Base-by-base conservation (phyloP, 2,113 vertebrate species). In the Martes martes region DNA sequence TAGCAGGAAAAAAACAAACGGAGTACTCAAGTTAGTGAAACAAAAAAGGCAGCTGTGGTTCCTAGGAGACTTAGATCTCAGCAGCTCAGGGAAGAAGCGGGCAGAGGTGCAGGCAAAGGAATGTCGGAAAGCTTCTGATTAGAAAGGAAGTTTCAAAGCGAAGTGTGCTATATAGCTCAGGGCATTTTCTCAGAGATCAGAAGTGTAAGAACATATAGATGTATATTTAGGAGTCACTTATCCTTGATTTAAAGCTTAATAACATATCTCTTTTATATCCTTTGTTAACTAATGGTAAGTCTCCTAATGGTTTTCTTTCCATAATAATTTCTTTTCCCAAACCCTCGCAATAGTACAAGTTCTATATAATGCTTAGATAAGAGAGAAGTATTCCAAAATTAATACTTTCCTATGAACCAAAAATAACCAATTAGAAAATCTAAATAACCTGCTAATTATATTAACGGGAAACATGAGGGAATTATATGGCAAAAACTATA, bases 31-130 rank as follows among this genome's bases (percentile, higher is more conserved):
- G 39, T 85, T n/a, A 78, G 81, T 45, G 83, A 96, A 91, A 91
- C 86, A 55, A 94, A 97, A 97, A 97, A 92, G 67, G 87, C 45
- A 92, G 73, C 79, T 94, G 45, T 82, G 88, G 74, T 86, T 85
- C 73, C 90, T 61, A 5, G 89, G 87, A 93, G 21, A 91, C 45
- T 76, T 47, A 87, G 80, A 65, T 79, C 73, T 96, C 71, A 89
- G 61, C 26, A 93, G 36, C 52, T 94, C 79, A 74, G 28, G 19
- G 21, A 92, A 94, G 33, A 7, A 16, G 11, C 11, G 21, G 24
- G 19, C 73, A 80, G 79, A 92, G 65, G 47, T 16, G 26, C 13
- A 65, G 42, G 26, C 91, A 90, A 69, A 90, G 79, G 24, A 86
- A 81, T 73, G 24, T 23, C 5, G 3, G 33, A 76, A 85, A 89